Base-by-base conservation (phyloP, 2,113 vertebrate species). In the Barnardius zonarius region DNA sequence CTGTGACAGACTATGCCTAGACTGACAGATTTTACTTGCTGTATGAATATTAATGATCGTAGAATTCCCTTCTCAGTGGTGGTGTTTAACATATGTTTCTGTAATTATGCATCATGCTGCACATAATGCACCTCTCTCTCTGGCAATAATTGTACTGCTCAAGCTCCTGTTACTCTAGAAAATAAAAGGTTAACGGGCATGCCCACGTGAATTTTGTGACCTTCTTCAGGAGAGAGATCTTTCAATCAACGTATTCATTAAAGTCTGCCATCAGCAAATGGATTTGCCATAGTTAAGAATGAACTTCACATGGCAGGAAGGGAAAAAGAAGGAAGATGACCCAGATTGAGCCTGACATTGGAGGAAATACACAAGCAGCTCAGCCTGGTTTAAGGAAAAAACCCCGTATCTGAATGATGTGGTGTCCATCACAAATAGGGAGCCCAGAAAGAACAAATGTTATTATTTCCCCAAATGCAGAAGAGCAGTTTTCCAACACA, bases 81-180 rank as follows among this genome's bases (percentile, higher is more conserved):
- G 90, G 79, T 81, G 76, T 83, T 96, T 93, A 93, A 96, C 83
- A 67, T 92, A 93, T 72, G 93, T 77, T 96, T 93, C 94, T 77
- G 81, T 79, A 86, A 92, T 90, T 90, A 94, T 16, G 76, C 73
- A 85, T 55, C 48, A 92, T 72, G 78, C 67, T 67, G 79, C 82
- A 92, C 88, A 83, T 30, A 94, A 90, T 28, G 51, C 63, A 94
- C 24, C 61, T 77, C 86, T 72, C 66, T 92, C 75, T 81, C 83
- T 51, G 39, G 79, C 79, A 96, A 33, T 31, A 72, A 52, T 80
- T 82, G 39, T 62, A 49, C 43, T 78, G 72, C 79, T 90, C n/a
- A 70, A 92, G 76, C n/a, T 46, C 49, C 2, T 76, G 70, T 69
- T 63, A 74, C 16, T 48, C 35, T 51, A 48, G 43, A 43, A 94